Evolutionary conservation across 2,888 invertebrate genomes (phyloP), one percentile per base, ranked within the genome.

Genomic region (Synergus japonicus): DNA sequence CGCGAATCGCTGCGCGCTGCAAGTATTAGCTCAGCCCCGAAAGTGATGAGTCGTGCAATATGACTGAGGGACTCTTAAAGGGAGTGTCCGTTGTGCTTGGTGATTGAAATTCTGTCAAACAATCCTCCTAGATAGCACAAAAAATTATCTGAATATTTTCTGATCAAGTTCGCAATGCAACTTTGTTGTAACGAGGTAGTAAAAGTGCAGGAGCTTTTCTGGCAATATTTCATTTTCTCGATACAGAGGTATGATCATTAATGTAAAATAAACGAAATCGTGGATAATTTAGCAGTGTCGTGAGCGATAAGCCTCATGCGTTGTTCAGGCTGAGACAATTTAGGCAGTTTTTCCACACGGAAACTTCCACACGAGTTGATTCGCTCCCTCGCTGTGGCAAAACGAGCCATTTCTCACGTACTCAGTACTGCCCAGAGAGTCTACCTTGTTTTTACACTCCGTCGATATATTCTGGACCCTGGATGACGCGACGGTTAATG

Each of bases 341-440:
- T 69, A 69, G 69, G 13, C 44, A 69, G 46, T 69, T 69, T 69
- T 69, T 69, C 69, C 37, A 15, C 29, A n/a, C n/a, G n/a, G 46
- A 7, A 69, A 69, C 44, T 69, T 69, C 69, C 69, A 22, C 69
- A 69, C 29, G 69, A 49, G 29, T 46, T 69, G 49, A 69, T 69
- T 46, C 69, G 46, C 46, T 69, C 69, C 69, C 69, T 49, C 22
- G 18, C 49, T 15, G 29, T 29, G 46, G 44, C 69, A 69, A 69
- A 69, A 69, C 69, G 69, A 46, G 46, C 69, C 69, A 69, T 69
- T 69, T 44, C 69, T 69, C 69, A 69, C 69, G 69, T 69, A 49
- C 29, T 29, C 29, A 49, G 54, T 54, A n/a, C 54, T 54, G n/a
- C 54, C 44, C 44, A 44, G 44, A 54, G 49, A 49, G 46, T 69